Conservation (phyloP, 1,140 invertebrate genomes). For the Eupristina koningsbergeri region DNA sequence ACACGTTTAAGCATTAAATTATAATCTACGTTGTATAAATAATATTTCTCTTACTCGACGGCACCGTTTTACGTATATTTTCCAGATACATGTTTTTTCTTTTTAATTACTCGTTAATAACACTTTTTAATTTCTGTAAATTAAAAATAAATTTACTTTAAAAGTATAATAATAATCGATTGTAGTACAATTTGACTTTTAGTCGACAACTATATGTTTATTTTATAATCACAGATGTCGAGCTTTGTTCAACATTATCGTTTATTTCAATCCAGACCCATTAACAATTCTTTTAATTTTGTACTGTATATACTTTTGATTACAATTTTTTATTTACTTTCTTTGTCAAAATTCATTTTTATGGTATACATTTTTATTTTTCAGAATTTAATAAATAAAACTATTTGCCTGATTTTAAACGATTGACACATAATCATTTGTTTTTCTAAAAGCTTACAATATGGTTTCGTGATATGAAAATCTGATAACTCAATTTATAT, state of each 20-base stretch:
- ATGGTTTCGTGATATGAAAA: slow-evolving; percentile 10
- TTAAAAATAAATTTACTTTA: neutral
- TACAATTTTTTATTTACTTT: neutral
- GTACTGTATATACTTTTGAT: neutral
- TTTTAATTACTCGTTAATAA: neutral
- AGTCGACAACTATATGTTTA: slow-evolving; percentile 20
- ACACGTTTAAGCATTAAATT: slow-evolving; percentile 17
- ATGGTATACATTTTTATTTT: neutral
- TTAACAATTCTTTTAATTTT: slow-evolving; percentile 1
- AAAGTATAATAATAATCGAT: slow-evolving; percentile 4
- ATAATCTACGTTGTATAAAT: slow-evolving; percentile 7
- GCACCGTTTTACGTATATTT: slow-evolving; percentile 43
- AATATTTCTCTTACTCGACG: slow-evolving; percentile 8
- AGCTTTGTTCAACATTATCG: slow-evolving; percentile 36
- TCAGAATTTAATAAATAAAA: neutral
- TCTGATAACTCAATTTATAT: neutral
- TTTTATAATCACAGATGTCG: slow-evolving; percentile 46
- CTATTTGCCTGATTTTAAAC: neutral
- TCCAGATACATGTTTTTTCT: slow-evolving; percentile 11
- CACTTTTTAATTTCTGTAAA: neutral
- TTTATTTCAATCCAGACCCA: neutral
- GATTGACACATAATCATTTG: slow-evolving; percentile 13
- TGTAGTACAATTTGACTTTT: neutral
- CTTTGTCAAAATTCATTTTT: neutral
- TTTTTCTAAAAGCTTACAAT: neutral